Conservation (phyloP, 2,888 invertebrate species). For the Frankliniella fusca region DNA sequence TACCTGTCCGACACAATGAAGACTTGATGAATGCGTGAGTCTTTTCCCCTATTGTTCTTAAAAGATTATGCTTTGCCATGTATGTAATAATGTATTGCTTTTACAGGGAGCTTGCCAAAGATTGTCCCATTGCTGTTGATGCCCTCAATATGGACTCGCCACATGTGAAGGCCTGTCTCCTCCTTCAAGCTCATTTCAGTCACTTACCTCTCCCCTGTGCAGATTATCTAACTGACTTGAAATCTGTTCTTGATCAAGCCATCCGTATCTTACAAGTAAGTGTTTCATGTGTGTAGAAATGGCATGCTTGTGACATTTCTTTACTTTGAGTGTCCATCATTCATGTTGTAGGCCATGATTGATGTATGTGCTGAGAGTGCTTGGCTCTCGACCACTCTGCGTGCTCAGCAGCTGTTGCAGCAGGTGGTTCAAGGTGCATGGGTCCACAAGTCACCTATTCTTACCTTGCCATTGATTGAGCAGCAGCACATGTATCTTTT, state of each 20-base stretch:
- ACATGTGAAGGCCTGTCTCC: constrained; percentile 86
- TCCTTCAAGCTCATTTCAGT: constrained; percentile 93
- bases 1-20: constrained; percentile 98
- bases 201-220: constrained; percentile 76
- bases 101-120: constrained; percentile 71
- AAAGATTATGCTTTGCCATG: constrained; percentile 22
- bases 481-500: constrained; percentile 60
- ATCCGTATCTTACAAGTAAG: constrained; percentile 85
- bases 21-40: constrained; percentile 82
- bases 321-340: constrained; percentile 16
- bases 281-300: background rate
- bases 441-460: constrained; percentile 69
- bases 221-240: constrained; percentile 94
- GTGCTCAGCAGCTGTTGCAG: constrained; percentile 76
- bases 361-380: constrained; percentile 88
- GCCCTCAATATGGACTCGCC: constrained; percentile 79
- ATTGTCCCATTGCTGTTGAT: constrained; percentile 68
- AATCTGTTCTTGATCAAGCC: constrained; percentile 94
- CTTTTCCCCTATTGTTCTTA: constrained; percentile 27
- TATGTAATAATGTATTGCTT: constrained; percentile 4
- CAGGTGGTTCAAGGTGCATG: constrained; percentile 88
- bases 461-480: constrained; percentile 73
- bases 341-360: constrained; percentile 78
- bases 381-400: constrained; percentile 78
- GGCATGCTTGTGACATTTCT: constrained; percentile 17